Evolutionary conservation across 2,113 vertebrate genomes (phyloP).

Genomic region (Trogon melanurus): DNA sequence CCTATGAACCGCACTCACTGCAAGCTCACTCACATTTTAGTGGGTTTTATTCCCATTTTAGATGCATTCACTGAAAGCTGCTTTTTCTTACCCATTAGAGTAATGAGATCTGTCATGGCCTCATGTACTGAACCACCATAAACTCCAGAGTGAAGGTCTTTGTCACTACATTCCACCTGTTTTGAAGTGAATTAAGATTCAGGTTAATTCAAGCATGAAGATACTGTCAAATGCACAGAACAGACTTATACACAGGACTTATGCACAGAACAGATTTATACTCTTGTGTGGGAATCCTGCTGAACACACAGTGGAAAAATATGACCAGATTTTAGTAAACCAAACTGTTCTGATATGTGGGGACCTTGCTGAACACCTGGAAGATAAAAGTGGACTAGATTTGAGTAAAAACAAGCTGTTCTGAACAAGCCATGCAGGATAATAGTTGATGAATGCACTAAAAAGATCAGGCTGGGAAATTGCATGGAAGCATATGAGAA

Average conservation of each 20-base stretch:
- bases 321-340: too few species aligned
- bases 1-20: neutral
- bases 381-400: too few species aligned
- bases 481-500: too few species aligned
- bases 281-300: too few species aligned
- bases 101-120: constrained; percentile 93
- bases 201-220: neutral
- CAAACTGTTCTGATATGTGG: too few species aligned
- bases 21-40: neutral
- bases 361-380: too few species aligned
- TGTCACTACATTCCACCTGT: constrained; percentile 83
- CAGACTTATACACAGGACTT: neutral
- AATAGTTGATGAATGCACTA: too few species aligned
- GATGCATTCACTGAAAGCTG: neutral
- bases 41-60: neutral
- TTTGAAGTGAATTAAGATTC: neutral
- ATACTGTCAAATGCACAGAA: neutral
- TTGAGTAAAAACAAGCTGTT: too few species aligned
- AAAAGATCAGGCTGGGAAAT: too few species aligned
- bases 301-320: too few species aligned
- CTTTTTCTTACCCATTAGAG: constrained; percentile 86
- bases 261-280: neutral
- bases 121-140: constrained; percentile 95
- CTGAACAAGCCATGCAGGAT: too few species aligned
- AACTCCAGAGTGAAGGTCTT: constrained; percentile 95